These are phyloP conservation scores for Brachymystax lenok DNA, from an alignment of 2,797 vertebrate genomes.

Conservation along the genomic window DNA sequence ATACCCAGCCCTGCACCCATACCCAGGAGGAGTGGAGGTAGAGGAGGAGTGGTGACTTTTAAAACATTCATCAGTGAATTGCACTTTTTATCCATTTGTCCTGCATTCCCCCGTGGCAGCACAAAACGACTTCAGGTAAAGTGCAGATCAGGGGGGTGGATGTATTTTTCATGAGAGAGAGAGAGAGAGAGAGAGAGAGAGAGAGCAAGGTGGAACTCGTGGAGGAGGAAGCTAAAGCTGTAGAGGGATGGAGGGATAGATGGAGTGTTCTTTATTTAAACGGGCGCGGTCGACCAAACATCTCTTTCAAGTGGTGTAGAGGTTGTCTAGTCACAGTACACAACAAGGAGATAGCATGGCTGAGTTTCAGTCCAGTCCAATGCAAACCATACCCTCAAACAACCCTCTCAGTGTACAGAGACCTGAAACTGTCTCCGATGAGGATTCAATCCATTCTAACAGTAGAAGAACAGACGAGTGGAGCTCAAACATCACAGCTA, in stretches of 20 bases:
- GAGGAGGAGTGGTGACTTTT: slow-evolving; percentile 50
- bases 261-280: slow-evolving; percentile 20
- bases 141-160: slow-evolving; percentile 46
- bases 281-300: slow-evolving; percentile 12
- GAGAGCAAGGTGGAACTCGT: slow-evolving; percentile 30
- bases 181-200: slow-evolving; percentile 29
- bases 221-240: slow-evolving; percentile 37
- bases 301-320: slow-evolving; percentile 7
- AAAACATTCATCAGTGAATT: slow-evolving; percentile 50
- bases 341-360: background rate
- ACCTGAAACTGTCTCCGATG: too few species aligned
- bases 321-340: background rate
- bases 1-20: too few species aligned
- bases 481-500: background rate
- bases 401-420: too few species aligned
- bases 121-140: slow-evolving; percentile 64
- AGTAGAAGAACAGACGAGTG: too few species aligned
- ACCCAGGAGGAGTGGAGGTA: slow-evolving; percentile 12
- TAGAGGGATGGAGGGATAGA: slow-evolving; percentile 3
- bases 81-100: slow-evolving; percentile 32
- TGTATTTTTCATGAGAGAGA: slow-evolving; percentile 64
- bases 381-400: background rate
- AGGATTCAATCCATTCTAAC: too few species aligned
- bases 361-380: background rate
- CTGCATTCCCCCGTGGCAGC: slow-evolving; percentile 57